Conservation (phyloP, 2,113 vertebrate genomes). For the Tenebrosternarchus preto region DNA sequence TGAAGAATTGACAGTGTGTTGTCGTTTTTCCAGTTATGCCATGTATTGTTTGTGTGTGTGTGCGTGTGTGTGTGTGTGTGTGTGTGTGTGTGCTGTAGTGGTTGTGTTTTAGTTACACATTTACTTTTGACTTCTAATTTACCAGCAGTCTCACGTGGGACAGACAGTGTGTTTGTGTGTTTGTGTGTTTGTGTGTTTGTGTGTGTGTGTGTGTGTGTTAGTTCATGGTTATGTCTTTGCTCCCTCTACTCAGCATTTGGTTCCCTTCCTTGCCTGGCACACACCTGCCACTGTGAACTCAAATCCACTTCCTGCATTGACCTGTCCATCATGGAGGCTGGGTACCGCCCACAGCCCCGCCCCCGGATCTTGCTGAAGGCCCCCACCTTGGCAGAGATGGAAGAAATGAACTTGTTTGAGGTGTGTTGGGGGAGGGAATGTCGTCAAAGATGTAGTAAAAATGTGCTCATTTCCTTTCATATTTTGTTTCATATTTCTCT, state of each 20-base stretch:
- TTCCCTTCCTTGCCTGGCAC: constrained; percentile 88
- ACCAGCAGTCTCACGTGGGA: no score
- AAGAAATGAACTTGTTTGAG: constrained; percentile 93
- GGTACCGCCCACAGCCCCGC: constrained; percentile 56
- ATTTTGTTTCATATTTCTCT: no score
- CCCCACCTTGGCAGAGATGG: constrained; percentile 93
- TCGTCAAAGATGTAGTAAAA: neutral
- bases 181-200: no score
- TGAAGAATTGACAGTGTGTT: constrained; percentile 17
- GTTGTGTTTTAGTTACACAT: no score
- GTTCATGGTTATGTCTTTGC: neutral
- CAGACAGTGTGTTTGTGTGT: no score
- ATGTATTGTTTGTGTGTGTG: constrained; percentile 4
- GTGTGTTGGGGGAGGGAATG: constrained; percentile 57
- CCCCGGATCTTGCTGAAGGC: constrained; percentile 89
- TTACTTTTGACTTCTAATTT: no score
- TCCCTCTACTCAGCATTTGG: constrained; percentile 74
- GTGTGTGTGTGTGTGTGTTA: neutral
- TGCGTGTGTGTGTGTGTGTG: neutral
- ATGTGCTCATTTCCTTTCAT: no score
- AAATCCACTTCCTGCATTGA: constrained; percentile 90
- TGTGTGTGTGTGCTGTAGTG: neutral
- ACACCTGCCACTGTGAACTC: constrained; percentile 74
- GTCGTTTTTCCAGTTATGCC: neutral
- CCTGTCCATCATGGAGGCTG: constrained; percentile 71